Evolutionary conservation across 2,113 vertebrate species (phyloP), one percentile per base, ranked within the genome.

Genomic region (Dendrocopos noguchii): DNA sequence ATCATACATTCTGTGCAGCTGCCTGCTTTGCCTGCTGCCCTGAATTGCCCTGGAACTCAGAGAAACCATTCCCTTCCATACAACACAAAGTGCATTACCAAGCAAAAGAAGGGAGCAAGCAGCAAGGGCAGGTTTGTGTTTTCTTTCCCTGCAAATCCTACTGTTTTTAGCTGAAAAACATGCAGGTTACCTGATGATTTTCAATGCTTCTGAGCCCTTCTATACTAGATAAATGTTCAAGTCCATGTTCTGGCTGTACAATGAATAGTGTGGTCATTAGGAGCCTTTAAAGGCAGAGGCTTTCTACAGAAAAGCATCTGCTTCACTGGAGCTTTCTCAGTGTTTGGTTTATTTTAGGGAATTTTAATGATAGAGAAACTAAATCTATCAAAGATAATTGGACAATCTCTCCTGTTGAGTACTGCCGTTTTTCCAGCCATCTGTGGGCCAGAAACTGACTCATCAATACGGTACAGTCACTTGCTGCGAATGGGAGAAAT

Each of bases 401-500:
- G 56, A 34, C 42, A 59, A 12, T 66, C 19, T 77, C 50, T 77
- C 34, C 34, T 66, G 22, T 22, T 20, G 67, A 82, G 42, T 42
- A 39, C 25, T 79, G 56, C 29, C 47, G 39, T 83, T 90, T 85
- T 88, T 74, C 85, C 90, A 95, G 5, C 19, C 1, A 0, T 33
- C 33, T 7, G 4, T 27, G 36, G 46, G 60, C 76, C 76, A 90
- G 56, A 77, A 52, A 25, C 65, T 80, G 72, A 83, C 85, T 87
- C 87, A 79, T 60, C 72, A 90, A 67, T 31, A 64, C 18, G 72
- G 59, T 88, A 86, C 65, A 66, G 66, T 53, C 79, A 83, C 47
- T 94, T 91, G 79, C 82, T 10, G 73, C 87, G 82, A 95, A 93
- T 47, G 93, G 0, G 10, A 80, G 52, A 86, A 90, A 74, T 10